A percentile compares a stretch with the other conserved stretches of the same genome.
Conservation (phyloP, 2,113 vertebrate species). For the Salvelinus sp. region DNA sequence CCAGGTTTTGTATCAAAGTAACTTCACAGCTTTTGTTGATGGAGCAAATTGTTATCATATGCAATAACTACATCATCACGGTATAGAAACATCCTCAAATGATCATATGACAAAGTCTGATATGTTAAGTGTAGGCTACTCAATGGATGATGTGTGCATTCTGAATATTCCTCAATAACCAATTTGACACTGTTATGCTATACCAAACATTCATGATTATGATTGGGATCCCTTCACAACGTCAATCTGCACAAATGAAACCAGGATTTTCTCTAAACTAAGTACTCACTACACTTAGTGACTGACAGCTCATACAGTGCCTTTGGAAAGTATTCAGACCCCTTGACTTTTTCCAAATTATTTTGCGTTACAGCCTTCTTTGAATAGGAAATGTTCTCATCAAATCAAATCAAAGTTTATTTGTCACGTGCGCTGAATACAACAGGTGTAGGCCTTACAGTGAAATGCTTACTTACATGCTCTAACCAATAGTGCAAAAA, state of each 20-base stretch:
- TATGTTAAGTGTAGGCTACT: background rate
- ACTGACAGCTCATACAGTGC: conserved; percentile 1
- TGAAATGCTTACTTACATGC: too few relatives aligned
- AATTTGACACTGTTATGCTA: background rate
- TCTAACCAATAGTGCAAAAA: too few relatives aligned
- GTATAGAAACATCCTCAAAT: conserved; percentile 43
- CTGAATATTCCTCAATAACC: background rate
- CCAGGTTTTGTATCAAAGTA: conserved; percentile 24
- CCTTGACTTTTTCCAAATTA: too few relatives aligned
- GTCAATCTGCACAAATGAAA: too few relatives aligned
- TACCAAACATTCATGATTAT: background rate
- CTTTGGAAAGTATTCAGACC: too few relatives aligned
- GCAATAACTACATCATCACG: conserved; percentile 27
- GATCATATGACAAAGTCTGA: too few relatives aligned
- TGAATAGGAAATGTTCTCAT: too few relatives aligned
- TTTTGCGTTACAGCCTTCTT: too few relatives aligned
- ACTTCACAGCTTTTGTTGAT: conserved; percentile 51
- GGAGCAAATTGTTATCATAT: conserved; percentile 54
- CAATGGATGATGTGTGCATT: background rate
- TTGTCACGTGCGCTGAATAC: too few relatives aligned
- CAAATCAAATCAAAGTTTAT: too few relatives aligned
- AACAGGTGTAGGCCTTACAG: too few relatives aligned
- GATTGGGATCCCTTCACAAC: background rate
- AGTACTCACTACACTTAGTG: background rate
- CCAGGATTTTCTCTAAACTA: too few relatives aligned